Evolutionary conservation across 1,140 invertebrate species (phyloP).

Genomic region (Heliconius nattereri): DNA sequence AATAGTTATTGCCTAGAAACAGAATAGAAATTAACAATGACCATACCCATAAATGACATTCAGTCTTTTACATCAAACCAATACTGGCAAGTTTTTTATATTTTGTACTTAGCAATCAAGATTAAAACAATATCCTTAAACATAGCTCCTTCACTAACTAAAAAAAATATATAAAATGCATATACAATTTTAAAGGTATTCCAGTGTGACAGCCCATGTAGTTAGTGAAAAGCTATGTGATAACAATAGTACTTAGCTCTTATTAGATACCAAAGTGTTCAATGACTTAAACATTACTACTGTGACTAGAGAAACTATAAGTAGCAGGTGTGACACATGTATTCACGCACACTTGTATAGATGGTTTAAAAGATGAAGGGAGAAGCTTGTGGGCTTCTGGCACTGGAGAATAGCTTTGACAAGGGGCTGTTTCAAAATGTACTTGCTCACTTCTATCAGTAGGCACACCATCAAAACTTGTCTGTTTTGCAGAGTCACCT

Average conservation of each 20-base stretch:
- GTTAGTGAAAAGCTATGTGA: constrained; percentile 65
- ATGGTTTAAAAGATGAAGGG: constrained; percentile 77
- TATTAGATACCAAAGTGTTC: constrained; percentile 46
- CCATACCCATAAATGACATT: constrained; percentile 74
- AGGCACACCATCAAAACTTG: constrained; percentile 80
- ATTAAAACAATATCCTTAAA: constrained; percentile 56
- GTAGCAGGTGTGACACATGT: constrained; percentile 78
- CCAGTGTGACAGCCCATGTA: constrained; percentile 28
- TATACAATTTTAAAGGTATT: neutral
- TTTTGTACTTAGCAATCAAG: constrained; percentile 79
- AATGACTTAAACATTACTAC: constrained; percentile 69
- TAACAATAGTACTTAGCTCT: constrained; percentile 43
- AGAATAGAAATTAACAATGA: constrained; percentile 68
- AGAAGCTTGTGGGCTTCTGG: constrained; percentile 78
- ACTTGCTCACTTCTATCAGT: constrained; percentile 73
- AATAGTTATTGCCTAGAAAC: constrained; percentile 42
- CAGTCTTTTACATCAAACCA: constrained; percentile 80
- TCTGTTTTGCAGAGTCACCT: constrained; percentile 85
- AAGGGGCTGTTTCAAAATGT: constrained; percentile 73
- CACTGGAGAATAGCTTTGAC: constrained; percentile 74
- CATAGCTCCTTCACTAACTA: constrained; percentile 70
- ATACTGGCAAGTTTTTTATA: constrained; percentile 80
- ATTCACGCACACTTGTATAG: constrained; percentile 79
- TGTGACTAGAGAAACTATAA: constrained; percentile 81
- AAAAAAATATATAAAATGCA: constrained; percentile 33